phyloP scores from a whole-genome alignment of 2,797 vertebrate species.

The Epinephelus awoara region DNA sequence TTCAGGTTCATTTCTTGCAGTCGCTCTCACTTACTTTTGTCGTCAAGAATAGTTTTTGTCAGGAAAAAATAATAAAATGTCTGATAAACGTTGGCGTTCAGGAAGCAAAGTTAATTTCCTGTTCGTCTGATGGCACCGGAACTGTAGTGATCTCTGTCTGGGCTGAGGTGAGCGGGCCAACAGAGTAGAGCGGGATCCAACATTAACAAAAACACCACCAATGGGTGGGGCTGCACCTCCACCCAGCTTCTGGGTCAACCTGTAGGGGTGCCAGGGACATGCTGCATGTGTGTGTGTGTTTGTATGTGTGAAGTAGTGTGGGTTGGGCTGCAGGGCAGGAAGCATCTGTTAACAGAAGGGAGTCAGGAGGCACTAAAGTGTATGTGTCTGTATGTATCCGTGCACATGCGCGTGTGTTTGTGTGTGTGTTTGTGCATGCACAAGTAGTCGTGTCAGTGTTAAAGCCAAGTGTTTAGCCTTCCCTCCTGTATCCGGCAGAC shows the following conservation, averaged over 20 bases:
- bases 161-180: conserved; percentile 41
- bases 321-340: conserved; percentile 68
- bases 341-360: conserved; percentile 81
- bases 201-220: conserved; percentile 57
- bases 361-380: conserved; percentile 48
- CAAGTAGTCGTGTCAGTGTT: conserved; percentile 31
- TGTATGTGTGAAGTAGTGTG: conserved; percentile 43
- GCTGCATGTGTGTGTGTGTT: conserved; percentile 18
- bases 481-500: conserved; percentile 66
- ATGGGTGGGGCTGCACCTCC: conserved; percentile 55
- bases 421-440: not conserved
- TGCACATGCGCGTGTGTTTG: not conserved
- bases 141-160: conserved; percentile 40
- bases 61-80: conserved; percentile 21
- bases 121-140: conserved; percentile 9
- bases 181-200: conserved; percentile 54
- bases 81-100: conserved; percentile 4
- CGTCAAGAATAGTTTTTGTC: conserved; percentile 8
- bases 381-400: conserved; percentile 17
- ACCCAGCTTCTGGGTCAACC: conserved; percentile 58
- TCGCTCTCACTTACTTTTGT: conserved; percentile 1
- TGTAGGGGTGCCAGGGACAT: conserved; percentile 49
- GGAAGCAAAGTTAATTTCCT: conserved; percentile 55
- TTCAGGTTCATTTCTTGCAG: not conserved
- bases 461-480: conserved; percentile 58